Evolutionary conservation across 2,113 vertebrate species (phyloP).

Genomic region (Xenotilapia caudafasciata): DNA sequence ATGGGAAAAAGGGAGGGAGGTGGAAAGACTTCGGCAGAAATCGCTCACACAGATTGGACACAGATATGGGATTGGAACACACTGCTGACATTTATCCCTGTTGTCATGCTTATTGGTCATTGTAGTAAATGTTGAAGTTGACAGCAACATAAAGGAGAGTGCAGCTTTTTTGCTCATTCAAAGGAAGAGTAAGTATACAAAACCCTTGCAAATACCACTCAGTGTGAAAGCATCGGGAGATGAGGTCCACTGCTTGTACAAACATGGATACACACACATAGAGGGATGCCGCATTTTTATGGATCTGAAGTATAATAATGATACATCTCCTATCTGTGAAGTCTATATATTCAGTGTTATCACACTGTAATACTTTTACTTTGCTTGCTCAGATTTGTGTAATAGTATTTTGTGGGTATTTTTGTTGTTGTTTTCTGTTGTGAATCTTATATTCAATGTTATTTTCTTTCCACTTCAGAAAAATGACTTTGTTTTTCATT

Average conservation of each 20-base stretch:
- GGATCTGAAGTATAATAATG: not conserved
- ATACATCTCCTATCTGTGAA: not conserved
- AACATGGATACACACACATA: not conserved
- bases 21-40: not conserved
- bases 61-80: not conserved
- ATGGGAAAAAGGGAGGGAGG: not conserved
- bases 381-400: not conserved
- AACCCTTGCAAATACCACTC: not conserved
- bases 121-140: constrained; percentile 51
- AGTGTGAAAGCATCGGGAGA: not conserved
- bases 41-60: not conserved
- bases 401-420: not conserved
- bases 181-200: not conserved
- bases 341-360: not conserved
- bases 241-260: not conserved
- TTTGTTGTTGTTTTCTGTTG: not conserved
- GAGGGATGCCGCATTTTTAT: not conserved
- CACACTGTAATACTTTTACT: not conserved
- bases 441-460: not conserved
- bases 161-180: not conserved
- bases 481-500: not conserved
- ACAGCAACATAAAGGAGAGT: constrained; percentile 16
- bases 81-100: constrained; percentile 36
- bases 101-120: constrained; percentile 31
- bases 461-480: not conserved